Conservation (phyloP, 2,797 vertebrate genomes). For the Otus scops region DNA sequence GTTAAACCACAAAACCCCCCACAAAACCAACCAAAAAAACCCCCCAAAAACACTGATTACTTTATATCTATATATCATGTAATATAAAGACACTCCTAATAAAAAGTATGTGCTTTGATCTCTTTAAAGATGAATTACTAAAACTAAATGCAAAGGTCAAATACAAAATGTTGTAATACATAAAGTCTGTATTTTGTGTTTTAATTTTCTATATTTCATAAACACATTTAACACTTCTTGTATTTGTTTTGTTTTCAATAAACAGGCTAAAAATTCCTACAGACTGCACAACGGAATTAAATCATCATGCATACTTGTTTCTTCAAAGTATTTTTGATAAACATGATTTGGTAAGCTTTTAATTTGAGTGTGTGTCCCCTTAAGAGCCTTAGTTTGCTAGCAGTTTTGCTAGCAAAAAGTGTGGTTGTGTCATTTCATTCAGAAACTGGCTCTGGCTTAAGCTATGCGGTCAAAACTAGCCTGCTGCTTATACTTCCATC, state of each 20-base stretch:
- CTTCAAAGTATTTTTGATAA: slow-evolving; percentile 98
- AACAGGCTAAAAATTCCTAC: slow-evolving; percentile 90
- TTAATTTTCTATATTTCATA: not conserved
- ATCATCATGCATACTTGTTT: slow-evolving; percentile 97
- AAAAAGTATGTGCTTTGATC: not conserved
- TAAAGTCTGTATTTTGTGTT: not conserved
- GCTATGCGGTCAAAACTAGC: not conserved
- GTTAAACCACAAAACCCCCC: not conserved
- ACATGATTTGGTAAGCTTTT: slow-evolving; percentile 91
- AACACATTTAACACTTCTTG: not conserved
- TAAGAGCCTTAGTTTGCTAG: not conserved
- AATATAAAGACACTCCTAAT: not conserved
- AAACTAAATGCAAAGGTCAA: not conserved
- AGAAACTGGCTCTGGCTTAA: not conserved
- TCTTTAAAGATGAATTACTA: not conserved
- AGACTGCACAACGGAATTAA: slow-evolving; percentile 96
- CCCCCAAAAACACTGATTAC: not conserved
- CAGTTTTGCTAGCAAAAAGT: not conserved
- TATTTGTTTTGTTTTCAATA: slow-evolving; percentile 49
- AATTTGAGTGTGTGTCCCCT: not conserved
- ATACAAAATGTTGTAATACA: not conserved
- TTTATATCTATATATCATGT: not conserved
- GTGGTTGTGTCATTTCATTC: not conserved
- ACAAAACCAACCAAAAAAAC: not conserved
- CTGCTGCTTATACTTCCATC: not conserved